Conservation (phyloP, 1,140 invertebrate genomes). For the Brachionus sp. region DNA sequence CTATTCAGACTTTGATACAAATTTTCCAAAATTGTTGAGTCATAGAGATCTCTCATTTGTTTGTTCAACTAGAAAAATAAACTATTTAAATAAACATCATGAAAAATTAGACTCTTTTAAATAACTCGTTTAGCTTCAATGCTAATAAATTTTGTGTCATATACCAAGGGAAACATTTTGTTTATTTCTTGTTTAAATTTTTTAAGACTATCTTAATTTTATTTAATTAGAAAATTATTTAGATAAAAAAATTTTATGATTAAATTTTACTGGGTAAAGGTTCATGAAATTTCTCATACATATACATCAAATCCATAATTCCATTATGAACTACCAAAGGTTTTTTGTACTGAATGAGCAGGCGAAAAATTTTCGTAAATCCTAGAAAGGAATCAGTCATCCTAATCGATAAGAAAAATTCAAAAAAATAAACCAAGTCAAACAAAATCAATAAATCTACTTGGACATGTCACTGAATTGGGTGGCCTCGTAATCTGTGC, state of each 20-base stretch:
- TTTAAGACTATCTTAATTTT: constrained; percentile 62
- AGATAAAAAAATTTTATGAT: not conserved
- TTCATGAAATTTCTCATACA: constrained; percentile 70
- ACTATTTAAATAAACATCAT: not conserved
- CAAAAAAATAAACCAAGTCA: too few species aligned
- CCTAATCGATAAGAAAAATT: constrained; percentile 15
- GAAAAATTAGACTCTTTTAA: not conserved
- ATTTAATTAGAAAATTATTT: not conserved
- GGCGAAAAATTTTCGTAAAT: constrained; percentile 68
- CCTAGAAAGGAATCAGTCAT: constrained; percentile 64
- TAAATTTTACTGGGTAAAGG: constrained; percentile 65
- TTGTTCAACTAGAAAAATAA: not conserved
- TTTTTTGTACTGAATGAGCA: constrained; percentile 64
- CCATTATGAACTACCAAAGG: constrained; percentile 74
- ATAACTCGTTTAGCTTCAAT: constrained; percentile 56
- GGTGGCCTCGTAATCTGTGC: not conserved
- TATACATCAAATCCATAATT: constrained; percentile 68
- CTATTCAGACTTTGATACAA: not conserved
- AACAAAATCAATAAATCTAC: not conserved
- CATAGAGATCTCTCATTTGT: constrained; percentile 31
- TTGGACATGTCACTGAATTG: constrained; percentile 1
- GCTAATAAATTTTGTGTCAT: constrained; percentile 71
- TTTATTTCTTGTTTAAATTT: constrained; percentile 68
- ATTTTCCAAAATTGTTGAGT: constrained; percentile 13
- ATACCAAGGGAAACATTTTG: constrained; percentile 67